Evolutionary conservation across 2,888 invertebrate genomes (phyloP).

Genomic region (Mechanitis mazaeus): DNA sequence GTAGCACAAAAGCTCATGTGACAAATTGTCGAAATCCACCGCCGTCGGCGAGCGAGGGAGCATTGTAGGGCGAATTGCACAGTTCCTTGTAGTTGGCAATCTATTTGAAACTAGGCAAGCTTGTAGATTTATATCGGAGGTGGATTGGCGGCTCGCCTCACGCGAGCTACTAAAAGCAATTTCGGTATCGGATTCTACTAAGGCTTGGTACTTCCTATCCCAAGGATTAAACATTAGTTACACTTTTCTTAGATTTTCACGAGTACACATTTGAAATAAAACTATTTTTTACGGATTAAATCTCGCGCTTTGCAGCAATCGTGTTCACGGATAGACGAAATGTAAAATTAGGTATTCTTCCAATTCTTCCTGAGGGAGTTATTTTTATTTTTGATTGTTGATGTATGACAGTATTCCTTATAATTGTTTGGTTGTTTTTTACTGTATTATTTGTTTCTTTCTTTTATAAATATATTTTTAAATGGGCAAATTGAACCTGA

Average conservation of each 20-base stretch:
- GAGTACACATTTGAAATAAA: too few species aligned
- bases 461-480: too few species aligned
- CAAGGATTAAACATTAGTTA: constrained; percentile 43
- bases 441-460: too few species aligned
- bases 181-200: constrained; percentile 49
- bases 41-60: constrained; percentile 25
- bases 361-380: constrained; percentile 27
- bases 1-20: constrained; percentile 49
- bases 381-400: constrained; percentile 7
- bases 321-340: too few species aligned
- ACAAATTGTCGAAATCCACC: constrained; percentile 52
- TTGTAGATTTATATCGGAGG: constrained; percentile 67
- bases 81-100: constrained; percentile 63
- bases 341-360: constrained; percentile 21
- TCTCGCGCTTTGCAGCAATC: too few species aligned
- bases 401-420: too few species aligned
- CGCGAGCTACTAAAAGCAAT: constrained; percentile 62
- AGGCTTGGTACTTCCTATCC: constrained; percentile 33
- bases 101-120: constrained; percentile 62
- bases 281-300: too few species aligned
- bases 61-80: constrained; percentile 48
- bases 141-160: constrained; percentile 60
- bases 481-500: constrained; percentile 22
- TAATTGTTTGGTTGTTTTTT: too few species aligned
- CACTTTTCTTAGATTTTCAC: constrained; percentile 24